A percentile compares a stretch with the other conserved stretches of the same genome.
Evolutionary conservation across 2,888 invertebrate species (phyloP).

Genomic region (Agonopterix arenella): DNA sequence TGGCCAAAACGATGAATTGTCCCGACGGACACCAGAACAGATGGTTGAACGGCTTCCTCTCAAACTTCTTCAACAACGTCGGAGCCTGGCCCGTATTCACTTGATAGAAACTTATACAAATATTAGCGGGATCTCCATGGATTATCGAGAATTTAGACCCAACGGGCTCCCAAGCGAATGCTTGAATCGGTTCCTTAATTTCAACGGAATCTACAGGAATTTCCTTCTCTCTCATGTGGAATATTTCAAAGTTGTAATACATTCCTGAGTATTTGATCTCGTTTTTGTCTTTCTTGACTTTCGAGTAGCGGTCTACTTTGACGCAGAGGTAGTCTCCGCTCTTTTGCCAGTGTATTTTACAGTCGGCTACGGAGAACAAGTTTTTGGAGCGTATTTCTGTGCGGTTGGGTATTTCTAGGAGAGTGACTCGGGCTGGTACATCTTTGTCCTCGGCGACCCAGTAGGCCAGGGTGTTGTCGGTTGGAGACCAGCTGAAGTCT

Average conservation of each 20-base stretch:
- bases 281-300: constrained; percentile 95
- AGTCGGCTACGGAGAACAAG: constrained; percentile 98
- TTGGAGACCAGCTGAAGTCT: constrained; percentile 99
- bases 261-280: constrained; percentile 97
- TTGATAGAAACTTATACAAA: constrained; percentile 94
- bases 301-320: constrained; percentile 87
- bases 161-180: constrained; percentile 98
- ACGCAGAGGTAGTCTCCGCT: constrained; percentile 98
- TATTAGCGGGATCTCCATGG: constrained; percentile 91
- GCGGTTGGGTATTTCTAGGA: constrained; percentile 94
- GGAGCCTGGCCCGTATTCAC: constrained; percentile 92
- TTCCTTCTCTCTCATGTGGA: constrained; percentile 98
- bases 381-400: constrained; percentile 95
- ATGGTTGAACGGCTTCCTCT: constrained; percentile 93
- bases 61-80: constrained; percentile 89
- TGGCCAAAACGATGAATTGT: constrained; percentile 96
- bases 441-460: constrained; percentile 99
- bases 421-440: constrained; percentile 95
- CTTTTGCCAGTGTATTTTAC: constrained; percentile 99
- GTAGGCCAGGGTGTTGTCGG: constrained; percentile 96
- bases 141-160: constrained; percentile 98
- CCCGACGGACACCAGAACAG: constrained; percentile 98
- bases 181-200: constrained; percentile 93
- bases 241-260: constrained; percentile 99
- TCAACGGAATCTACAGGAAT: constrained; percentile 99